phyloP scores from a whole-genome alignment of 2,113 vertebrate species.

The Malaclemys terrapin region DNA sequence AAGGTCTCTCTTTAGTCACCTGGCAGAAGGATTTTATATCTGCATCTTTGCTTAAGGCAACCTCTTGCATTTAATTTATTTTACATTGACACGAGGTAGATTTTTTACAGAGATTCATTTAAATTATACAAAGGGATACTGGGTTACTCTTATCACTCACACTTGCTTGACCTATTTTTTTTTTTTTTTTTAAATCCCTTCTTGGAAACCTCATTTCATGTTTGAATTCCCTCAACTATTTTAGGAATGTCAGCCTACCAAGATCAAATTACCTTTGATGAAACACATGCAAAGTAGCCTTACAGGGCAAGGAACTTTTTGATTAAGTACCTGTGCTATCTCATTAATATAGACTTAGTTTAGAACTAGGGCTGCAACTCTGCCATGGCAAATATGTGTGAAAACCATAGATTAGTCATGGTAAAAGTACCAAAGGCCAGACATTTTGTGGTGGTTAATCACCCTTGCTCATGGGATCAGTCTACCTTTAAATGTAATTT shows the following conservation, averaged over 20 bases:
- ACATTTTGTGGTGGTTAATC: background rate
- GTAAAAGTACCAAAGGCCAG: background rate
- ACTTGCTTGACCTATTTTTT: conserved; percentile 71
- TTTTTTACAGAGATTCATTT: background rate
- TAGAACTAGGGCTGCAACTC: background rate
- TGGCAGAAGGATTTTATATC: background rate
- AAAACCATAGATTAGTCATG: background rate
- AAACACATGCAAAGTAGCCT: conserved; percentile 28
- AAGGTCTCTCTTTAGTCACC: conserved; percentile 13
- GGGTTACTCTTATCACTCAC: conserved; percentile 60
- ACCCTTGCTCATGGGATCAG: background rate
- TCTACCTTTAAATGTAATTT: background rate
- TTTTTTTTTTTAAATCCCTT: conserved; percentile 57
- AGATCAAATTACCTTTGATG: conserved; percentile 64
- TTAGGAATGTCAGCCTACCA: conserved; percentile 70
- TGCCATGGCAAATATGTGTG: background rate
- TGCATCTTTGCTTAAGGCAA: background rate
- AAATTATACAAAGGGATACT: conserved; percentile 10
- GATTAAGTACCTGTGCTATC: conserved; percentile 17
- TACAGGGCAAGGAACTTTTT: conserved; percentile 24
- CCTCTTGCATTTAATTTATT: conserved; percentile 35
- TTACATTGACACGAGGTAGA: background rate
- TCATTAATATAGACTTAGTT: conserved; percentile 60
- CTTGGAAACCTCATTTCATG: conserved; percentile 74
- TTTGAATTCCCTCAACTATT: conserved; percentile 76